phyloP scores from a whole-genome alignment of 2,797 vertebrate species.

The Monodelphis domestica region DNA sequence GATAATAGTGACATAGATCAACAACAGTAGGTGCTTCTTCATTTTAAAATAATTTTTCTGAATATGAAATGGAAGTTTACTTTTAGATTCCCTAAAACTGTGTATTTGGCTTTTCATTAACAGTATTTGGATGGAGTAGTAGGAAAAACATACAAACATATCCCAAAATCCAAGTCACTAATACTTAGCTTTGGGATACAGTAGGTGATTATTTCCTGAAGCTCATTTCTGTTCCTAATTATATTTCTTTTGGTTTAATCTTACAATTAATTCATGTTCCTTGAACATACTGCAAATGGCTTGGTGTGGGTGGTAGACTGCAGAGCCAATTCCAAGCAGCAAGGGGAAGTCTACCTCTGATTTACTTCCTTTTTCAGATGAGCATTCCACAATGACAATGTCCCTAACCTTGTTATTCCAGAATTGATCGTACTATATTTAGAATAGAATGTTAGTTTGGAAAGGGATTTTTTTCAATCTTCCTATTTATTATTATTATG shows the following conservation, averaged over 20 bases:
- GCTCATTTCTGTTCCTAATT: conserved; percentile 33
- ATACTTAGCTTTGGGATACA: not conserved
- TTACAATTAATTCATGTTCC: conserved; percentile 21
- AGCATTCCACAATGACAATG: not conserved
- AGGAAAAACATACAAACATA: not conserved
- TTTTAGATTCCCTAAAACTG: not conserved
- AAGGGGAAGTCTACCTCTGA: not conserved
- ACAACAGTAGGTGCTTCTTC: conserved; percentile 59
- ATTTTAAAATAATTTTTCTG: not conserved
- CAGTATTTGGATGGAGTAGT: no score
- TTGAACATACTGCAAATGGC: not conserved
- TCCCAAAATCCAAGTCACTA: conserved; percentile 1
- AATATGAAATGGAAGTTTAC: not conserved
- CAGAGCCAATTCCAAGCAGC: not conserved
- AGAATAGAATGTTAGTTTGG: not conserved
- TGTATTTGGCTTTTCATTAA: not conserved
- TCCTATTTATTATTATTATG: not conserved
- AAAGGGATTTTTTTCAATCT: not conserved
- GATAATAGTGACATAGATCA: not conserved
- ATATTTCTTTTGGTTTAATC: conserved; percentile 13
- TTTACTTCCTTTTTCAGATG: not conserved
- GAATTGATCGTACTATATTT: not conserved
- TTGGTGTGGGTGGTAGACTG: not conserved
- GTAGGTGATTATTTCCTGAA: not conserved
- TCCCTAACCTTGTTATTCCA: not conserved